Evolutionary conservation across 2,113 vertebrate species (phyloP), one percentile per base, ranked within the genome.

Genomic region (Catharus fuscescens): DNA sequence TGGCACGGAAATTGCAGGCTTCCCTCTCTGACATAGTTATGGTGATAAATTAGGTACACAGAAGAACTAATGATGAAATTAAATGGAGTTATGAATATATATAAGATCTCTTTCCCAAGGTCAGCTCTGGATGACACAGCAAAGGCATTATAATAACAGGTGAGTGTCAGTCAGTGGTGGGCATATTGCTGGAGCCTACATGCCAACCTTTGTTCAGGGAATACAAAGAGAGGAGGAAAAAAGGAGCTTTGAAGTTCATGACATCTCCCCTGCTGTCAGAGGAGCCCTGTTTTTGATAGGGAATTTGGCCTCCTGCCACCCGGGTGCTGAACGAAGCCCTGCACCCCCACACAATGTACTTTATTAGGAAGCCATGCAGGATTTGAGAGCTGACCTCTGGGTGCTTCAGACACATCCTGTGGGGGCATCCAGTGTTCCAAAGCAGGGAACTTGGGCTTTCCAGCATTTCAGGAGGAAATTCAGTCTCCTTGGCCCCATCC

Each of bases 21-120:
- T 95, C 76, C 20, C 38, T 45, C 54, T 78, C 81, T 95, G 96
- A 95, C 80, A 57, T 67, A 42, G 69, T 95, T 96, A 93, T 67
- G 86, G 78, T 90, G 95, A 97, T 94, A 94, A 94, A 97, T 96
- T 96, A 90, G 57, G n/a, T 93, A 92, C 90, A 96, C 86, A 80
- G 90, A 86, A 77, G 42, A 87, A 76, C 57, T 96, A 96, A 97
- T 94, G 96, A 93, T 93, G 88, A 80, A 90, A 96, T 95, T 86
- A 96, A 96, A 87, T 36, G 29, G 90, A 77, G 50, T 94, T 92
- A 97, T 96, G 96, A 96, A 95, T 97, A 97, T 82, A 90, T 86
- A 95, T 92, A 83, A 88, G 74, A 42, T 88, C n/a, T 83, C 64
- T 72, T 93, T 78, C 71, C 88, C 93, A 93, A 97, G 95, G 95